phyloP scores from a whole-genome alignment of 2,888 invertebrate genomes.

The Balanococcus diminutus region DNA sequence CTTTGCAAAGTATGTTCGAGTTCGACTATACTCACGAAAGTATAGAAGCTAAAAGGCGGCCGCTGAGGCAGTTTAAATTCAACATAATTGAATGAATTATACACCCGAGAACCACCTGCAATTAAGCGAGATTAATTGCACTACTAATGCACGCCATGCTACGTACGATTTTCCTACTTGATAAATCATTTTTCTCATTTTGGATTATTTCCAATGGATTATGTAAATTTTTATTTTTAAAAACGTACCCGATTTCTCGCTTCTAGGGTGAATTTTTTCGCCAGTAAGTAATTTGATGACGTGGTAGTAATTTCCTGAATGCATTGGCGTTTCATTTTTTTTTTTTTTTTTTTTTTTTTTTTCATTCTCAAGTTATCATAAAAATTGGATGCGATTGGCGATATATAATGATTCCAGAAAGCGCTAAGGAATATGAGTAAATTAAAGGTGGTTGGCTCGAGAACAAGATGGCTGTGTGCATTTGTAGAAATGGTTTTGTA shows the following conservation, averaged over 20 bases:
- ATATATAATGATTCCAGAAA: neutral
- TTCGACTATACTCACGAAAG: neutral
- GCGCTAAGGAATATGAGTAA: neutral
- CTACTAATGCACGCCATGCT: neutral
- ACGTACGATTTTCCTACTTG: conserved; percentile 2
- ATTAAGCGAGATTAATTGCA: conserved; percentile 26
- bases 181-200: conserved; percentile 29
- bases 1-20: neutral
- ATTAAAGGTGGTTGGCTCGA: neutral
- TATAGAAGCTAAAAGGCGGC: neutral
- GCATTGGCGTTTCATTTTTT: neutral
- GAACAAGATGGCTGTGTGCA: neutral
- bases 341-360: neutral
- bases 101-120: conserved; percentile 13
- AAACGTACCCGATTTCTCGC: neutral
- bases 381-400: neutral
- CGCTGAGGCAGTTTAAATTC: neutral
- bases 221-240: neutral
- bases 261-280: neutral
- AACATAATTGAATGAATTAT: conserved; percentile 7
- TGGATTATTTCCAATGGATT: conserved; percentile 35
- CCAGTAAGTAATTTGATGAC: neutral
- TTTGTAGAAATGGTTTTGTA: neutral
- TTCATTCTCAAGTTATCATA: neutral
- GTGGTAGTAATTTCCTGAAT: neutral